Evolutionary conservation across 2,888 invertebrate genomes (phyloP).

Genomic region (Linyphia triangularis): DNA sequence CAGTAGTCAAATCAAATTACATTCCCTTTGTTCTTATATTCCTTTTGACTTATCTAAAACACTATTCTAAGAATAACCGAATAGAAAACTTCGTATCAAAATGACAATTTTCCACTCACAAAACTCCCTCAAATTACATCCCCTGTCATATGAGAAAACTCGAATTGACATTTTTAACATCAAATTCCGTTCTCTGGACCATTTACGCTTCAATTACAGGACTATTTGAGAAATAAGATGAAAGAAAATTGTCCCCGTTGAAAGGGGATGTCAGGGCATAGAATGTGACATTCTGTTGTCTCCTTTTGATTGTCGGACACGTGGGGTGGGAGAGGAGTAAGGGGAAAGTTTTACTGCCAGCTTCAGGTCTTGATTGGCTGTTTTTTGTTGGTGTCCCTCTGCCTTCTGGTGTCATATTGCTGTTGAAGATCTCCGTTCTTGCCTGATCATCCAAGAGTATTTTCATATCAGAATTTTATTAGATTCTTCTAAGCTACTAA

Average conservation of each 20-base stretch:
- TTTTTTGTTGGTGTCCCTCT: neutral
- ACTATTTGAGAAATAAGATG: neutral
- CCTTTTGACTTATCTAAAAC: too few species aligned
- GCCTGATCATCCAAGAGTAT: neutral
- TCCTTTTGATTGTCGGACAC: slow-evolving; percentile 34
- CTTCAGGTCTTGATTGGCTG: slow-evolving; percentile 35
- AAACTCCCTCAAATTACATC: neutral
- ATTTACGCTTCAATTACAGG: neutral
- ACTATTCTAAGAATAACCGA: too few species aligned
- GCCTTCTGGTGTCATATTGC: slow-evolving; percentile 31
- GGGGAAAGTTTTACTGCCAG: slow-evolving; percentile 15
- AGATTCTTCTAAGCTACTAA: neutral
- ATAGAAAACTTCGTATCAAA: neutral
- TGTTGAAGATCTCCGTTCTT: neutral
- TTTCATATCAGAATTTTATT: neutral
- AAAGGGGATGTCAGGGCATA: neutral
- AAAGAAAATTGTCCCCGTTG: neutral
- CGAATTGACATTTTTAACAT: slow-evolving; percentile 3
- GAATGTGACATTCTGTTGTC: slow-evolving; percentile 23
- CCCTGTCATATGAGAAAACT: neutral
- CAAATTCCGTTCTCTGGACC: neutral
- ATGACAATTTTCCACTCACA: neutral
- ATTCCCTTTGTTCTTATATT: too few species aligned
- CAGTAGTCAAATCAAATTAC: too few species aligned
- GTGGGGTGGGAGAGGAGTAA: too few species aligned